Conservation (phyloP, 1,140 invertebrate species). For the Drosophila obscura region DNA sequence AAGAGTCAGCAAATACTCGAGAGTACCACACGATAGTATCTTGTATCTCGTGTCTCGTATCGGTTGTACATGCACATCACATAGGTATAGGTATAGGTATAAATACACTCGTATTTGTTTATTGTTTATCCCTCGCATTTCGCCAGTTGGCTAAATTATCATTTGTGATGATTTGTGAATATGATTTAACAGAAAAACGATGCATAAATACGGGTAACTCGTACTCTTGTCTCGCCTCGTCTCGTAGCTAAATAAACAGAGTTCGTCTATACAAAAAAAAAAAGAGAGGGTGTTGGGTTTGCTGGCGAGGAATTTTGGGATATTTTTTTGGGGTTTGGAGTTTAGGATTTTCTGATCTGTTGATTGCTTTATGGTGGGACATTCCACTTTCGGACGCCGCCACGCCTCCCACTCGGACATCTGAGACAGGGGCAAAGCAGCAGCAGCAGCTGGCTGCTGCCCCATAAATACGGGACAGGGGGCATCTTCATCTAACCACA, state of each 20-base stretch:
- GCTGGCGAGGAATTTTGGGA: background rate
- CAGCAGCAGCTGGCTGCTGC: constrained; percentile 20
- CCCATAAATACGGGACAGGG: constrained; percentile 16
- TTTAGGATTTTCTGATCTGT: constrained; percentile 6
- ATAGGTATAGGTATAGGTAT: too few species aligned
- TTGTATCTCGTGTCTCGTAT: too few species aligned
- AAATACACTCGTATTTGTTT: too few species aligned
- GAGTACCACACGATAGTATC: background rate
- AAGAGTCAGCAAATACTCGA: constrained; percentile 13
- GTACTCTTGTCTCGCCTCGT: background rate
- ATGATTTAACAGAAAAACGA: constrained; percentile 13
- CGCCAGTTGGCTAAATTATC: constrained; percentile 33
- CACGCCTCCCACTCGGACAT: constrained; percentile 21
- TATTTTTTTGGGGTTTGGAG: too few species aligned
- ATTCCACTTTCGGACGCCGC: background rate
- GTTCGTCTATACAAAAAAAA: too few species aligned
- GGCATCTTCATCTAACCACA: background rate
- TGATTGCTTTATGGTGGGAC: background rate
- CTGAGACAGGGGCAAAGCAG: constrained; percentile 1
- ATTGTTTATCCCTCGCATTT: constrained; percentile 9
- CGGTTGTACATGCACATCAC: too few species aligned
- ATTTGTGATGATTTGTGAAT: background rate
- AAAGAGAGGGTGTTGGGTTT: too few species aligned
- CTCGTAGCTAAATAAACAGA: too few species aligned
- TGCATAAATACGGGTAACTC: constrained; percentile 5